phyloP scores from a whole-genome alignment of 2,113 vertebrate genomes.

The Chionomys nivalis region DNA sequence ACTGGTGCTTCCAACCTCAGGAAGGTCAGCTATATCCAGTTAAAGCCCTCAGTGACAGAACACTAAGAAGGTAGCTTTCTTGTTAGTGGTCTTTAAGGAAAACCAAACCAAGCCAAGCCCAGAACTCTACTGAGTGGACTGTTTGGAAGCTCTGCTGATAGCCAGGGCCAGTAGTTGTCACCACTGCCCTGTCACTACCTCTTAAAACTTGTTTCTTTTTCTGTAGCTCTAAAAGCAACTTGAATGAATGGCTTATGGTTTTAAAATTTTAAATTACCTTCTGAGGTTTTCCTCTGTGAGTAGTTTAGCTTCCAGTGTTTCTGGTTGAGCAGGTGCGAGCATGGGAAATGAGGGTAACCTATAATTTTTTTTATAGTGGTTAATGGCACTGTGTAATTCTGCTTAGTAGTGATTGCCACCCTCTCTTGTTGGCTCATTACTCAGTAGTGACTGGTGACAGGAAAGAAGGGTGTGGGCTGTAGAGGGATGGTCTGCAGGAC shows the following conservation, averaged over 20 bases:
- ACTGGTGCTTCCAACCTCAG: not conserved
- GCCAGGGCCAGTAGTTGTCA: too few species aligned
- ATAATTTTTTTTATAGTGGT: not conserved
- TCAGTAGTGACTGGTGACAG: not conserved
- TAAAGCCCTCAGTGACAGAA: not conserved
- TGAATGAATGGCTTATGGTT: not conserved
- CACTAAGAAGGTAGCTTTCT: not conserved
- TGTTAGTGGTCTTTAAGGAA: not conserved
- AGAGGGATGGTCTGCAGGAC: not conserved
- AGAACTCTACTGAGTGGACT: not conserved
- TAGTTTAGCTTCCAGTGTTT: conserved; percentile 1
- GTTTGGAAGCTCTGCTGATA: not conserved
- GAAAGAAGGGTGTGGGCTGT: not conserved
- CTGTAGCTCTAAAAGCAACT: not conserved
- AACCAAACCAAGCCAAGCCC: not conserved
- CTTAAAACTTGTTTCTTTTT: not conserved
- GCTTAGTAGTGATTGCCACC: conserved; percentile 1
- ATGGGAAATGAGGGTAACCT: not conserved
- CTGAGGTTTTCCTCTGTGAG: not conserved
- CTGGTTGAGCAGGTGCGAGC: not conserved
- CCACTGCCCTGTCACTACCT: not conserved
- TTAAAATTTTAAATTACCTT: not conserved
- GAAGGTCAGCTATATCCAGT: not conserved
- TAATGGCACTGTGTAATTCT: not conserved
- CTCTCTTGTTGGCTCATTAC: not conserved